Base-by-base conservation (phyloP, 2,113 vertebrate genomes). In the Phaethornis superciliosus region DNA sequence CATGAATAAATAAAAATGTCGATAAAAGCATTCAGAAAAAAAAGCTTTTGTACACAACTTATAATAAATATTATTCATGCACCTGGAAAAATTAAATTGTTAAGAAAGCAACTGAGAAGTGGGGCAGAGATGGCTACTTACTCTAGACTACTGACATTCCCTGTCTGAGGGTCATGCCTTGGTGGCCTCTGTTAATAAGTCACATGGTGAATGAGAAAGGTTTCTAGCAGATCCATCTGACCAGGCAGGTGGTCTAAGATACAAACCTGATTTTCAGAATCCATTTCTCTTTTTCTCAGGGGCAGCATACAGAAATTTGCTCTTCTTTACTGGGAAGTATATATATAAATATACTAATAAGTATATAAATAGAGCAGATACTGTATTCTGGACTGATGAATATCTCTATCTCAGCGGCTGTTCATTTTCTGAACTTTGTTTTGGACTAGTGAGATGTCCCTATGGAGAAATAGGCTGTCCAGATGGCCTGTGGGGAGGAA, bases 141-240 rank as follows among this genome's bases (percentile, higher is more conserved):
- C 10, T 4, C 11, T 40, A 26, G 9, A 28, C 9, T 49, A 28
- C 35, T 51, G 40, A 23, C n/a, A 18, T 11, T 33, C 3, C 30
- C 8, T 5, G 7, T 44, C 7, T 11, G 37, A 59, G 4, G 4
- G 13, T 55, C 19, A 40, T 46, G 6, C 3, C 7, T 55, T 1
- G 2, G 17, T 26, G 58, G 9, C 2, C 8, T 6, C 9, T 70
- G 22, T 35, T 28, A 65, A 5, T 17, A 65, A 47, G 5, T 59
- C 18, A 23, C 2, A 3, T 4, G 54, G 10, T n/a, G 26, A n/a
- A 7, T 3, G 15, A 19, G 30, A 55, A 49, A 83, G 37, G 30
- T 67, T 78, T 78, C 8, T 7, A 55, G 13, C 26, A 67, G 33
- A 18, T 15, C 7, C 22, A 59, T 83, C 24, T 42, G 27, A 3